These are phyloP conservation scores for Pyrrhosoma nymphula DNA, from an alignment of 2,888 invertebrate species.

Conservation along the genomic window DNA sequence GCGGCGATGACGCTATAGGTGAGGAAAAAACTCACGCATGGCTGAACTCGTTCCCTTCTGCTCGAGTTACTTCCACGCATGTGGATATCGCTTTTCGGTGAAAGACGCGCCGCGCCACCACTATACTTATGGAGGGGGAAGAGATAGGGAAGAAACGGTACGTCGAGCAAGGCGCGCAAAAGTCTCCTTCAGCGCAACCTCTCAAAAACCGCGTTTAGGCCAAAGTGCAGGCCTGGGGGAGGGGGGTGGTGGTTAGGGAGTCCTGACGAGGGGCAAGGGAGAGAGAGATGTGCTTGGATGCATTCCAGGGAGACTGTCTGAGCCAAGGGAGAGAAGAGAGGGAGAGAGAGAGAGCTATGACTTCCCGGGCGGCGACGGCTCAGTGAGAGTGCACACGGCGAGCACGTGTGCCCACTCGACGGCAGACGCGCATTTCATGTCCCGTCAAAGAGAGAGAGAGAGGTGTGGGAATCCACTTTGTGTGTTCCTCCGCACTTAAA, in stretches of 20 bases:
- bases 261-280: neutral
- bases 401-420: slow-evolving; percentile 49
- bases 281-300: neutral
- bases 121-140: neutral
- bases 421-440: neutral
- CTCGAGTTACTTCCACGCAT: slow-evolving; percentile 53
- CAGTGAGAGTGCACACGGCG: neutral
- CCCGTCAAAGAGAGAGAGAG: neutral
- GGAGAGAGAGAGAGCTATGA: neutral
- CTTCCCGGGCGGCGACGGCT: slow-evolving; percentile 1
- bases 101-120: neutral
- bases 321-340: neutral
- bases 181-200: neutral
- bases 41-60: slow-evolving; percentile 38
- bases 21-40: slow-evolving; percentile 38
- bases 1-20: neutral
- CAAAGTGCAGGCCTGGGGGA: neutral
- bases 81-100: neutral
- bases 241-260: neutral
- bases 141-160: neutral
- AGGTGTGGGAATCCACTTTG: slow-evolving; percentile 8
- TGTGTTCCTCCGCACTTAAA: neutral
- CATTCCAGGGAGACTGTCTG: neutral
- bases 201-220: neutral
- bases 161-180: neutral